Conservation (phyloP, 2,797 vertebrate genomes). For the Oreochromis mossambicus region DNA sequence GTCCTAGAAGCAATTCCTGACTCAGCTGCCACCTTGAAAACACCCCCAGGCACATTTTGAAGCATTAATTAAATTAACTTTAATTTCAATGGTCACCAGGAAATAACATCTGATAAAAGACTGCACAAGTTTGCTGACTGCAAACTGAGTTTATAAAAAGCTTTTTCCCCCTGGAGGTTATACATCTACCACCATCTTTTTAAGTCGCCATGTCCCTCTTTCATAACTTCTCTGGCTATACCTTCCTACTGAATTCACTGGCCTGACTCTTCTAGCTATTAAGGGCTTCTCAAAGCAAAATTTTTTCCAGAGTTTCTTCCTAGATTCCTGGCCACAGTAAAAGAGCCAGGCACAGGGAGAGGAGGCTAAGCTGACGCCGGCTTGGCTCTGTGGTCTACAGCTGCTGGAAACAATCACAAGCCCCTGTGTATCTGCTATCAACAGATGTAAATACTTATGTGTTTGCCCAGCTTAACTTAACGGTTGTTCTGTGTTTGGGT, state of each 20-base stretch:
- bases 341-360: constrained; percentile 19
- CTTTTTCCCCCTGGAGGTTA: neutral
- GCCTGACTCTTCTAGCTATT: constrained; percentile 32
- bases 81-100: neutral
- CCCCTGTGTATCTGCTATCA: constrained; percentile 40
- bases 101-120: neutral
- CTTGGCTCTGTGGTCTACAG: constrained; percentile 55
- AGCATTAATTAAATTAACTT: neutral
- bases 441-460: constrained; percentile 50
- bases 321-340: constrained; percentile 36
- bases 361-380: constrained; percentile 34
- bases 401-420: constrained; percentile 64
- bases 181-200: neutral
- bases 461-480: constrained; percentile 4
- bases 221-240: neutral
- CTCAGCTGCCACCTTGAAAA: neutral
- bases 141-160: neutral
- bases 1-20: neutral
- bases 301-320: constrained; percentile 60
- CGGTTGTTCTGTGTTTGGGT: neutral
- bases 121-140: neutral
- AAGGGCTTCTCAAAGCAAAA: constrained; percentile 40
- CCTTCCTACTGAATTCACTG: constrained; percentile 1
- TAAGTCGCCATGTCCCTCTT: neutral
- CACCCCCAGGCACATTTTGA: neutral